Base-by-base conservation (phyloP, 2,797 vertebrate species). In the Halcyon chelicuti region DNA sequence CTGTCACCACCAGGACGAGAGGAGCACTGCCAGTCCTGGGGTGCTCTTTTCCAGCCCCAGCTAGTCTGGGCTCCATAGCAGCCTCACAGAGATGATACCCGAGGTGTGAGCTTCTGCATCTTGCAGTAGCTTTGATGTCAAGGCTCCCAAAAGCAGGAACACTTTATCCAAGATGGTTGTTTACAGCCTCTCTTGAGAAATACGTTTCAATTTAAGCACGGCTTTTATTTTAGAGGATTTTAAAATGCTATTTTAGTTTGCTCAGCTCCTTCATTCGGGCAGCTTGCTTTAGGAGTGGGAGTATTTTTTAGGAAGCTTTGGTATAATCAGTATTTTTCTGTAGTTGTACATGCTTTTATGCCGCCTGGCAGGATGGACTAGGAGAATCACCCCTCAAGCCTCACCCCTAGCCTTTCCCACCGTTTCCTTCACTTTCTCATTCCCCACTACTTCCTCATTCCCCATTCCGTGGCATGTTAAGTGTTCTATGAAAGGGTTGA, bases 31-130 rank as follows among this genome's bases (percentile, higher is more conserved):
- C 0, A 2, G 10, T 35, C 46, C 55, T 17, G 40, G n/a, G 19
- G 3, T n/a, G 28, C 28, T 18, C 4, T 29, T 63, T 77, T 35
- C 37, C 80, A 49, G 33, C 33, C 16, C 22, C 31, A 18, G 29
- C 17, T 28, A 23, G 55, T 23, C 3, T 4, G 19, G 73, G 39
- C 42, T 57, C 37, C 1, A 0, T 5, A 5, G n/a, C 22, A 77
- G 35, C 29, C 16, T 31, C 37, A 2, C 7, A 2, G 37, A 62
- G 25, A 20, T 0, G 5, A 5, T 20, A 7, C 17, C 58, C 26
- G 1, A 19, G 42, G 28, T 1, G 4, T 3, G 9, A 9, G 5
- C 0, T 1, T 29, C 21, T 3, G 14, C 10, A 7, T 5, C 16
- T 5, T 26, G 23, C 52, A 5, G 51, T 10, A 15, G 19, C 42